These are phyloP conservation scores for Pseudolaguvia tuberculata DNA, from an alignment of 2,113 vertebrate genomes.

Conservation along the genomic window DNA sequence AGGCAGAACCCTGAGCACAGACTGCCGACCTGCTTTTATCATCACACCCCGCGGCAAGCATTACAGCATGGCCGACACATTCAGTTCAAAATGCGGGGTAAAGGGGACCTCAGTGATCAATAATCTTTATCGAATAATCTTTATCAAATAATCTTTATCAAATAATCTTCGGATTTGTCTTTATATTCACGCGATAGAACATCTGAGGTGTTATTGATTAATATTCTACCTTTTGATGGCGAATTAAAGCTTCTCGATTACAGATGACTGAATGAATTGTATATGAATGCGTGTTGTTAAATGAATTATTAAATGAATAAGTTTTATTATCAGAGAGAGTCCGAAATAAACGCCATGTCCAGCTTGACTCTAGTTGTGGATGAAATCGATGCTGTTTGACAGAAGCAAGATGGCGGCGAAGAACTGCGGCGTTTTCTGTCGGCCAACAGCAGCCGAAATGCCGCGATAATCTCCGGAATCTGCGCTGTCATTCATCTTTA, in stretches of 20 bases:
- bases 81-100: no score
- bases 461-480: background rate
- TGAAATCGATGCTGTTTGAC: slow-evolving; percentile 53
- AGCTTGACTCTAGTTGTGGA: background rate
- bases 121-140: no score
- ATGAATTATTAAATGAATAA: background rate
- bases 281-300: background rate
- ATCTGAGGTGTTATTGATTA: background rate
- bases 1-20: slow-evolving; percentile 11
- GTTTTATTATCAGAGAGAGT: background rate
- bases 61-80: no score
- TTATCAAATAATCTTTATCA: no score
- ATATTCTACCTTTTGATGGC: no score
- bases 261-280: background rate
- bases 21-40: background rate
- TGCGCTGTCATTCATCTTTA: background rate
- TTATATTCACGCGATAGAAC: background rate
- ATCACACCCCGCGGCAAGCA: no score
- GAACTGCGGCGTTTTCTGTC: slow-evolving; percentile 46
- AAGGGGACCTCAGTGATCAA: background rate
- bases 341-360: background rate
- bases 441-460: background rate
- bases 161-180: background rate
- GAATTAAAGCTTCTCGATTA: no score
- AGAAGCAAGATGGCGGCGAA: slow-evolving; percentile 68